Evolutionary conservation across 2,113 vertebrate species (phyloP).

Genomic region (Myxocyprinus asiaticus): DNA sequence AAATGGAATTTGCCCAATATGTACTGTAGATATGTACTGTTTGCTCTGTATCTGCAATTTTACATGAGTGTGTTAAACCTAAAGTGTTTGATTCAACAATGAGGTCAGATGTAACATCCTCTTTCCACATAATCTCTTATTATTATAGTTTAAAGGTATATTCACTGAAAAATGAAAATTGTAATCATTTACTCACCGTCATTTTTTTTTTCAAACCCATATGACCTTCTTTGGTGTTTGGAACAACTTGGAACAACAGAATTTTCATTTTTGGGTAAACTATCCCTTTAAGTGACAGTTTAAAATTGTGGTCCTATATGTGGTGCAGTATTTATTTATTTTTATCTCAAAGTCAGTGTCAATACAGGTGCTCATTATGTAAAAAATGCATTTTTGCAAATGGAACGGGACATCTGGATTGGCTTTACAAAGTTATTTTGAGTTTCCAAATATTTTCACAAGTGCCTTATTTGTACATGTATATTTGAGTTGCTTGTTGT

Average conservation of each 20-base stretch:
- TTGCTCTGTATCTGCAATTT: neutral
- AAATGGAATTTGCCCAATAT: neutral
- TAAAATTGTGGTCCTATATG: no score
- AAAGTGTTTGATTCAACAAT: neutral
- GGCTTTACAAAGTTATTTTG: neutral
- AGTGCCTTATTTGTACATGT: slow-evolving; percentile 30
- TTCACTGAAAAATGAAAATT: no score
- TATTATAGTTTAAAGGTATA: neutral
- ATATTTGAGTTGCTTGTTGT: neutral
- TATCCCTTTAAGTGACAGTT: no score
- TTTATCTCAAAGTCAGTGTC: neutral
- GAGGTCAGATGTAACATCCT: neutral
- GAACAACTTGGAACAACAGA: no score
- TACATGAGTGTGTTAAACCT: neutral
- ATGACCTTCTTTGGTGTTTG: no score
- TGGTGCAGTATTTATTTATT: no score
- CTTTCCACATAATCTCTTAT: neutral
- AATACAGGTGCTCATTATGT: neutral
- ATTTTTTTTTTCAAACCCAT: no score
- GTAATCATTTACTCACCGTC: no score
- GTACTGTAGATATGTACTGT: slow-evolving; percentile 1
- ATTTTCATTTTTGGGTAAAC: no score
- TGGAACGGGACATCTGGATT: neutral
- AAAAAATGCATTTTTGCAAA: slow-evolving; percentile 1
- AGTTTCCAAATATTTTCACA: slow-evolving; percentile 26